Evolutionary conservation across 2,888 invertebrate species (phyloP).

Genomic region (Cryptocephalus primarius): DNA sequence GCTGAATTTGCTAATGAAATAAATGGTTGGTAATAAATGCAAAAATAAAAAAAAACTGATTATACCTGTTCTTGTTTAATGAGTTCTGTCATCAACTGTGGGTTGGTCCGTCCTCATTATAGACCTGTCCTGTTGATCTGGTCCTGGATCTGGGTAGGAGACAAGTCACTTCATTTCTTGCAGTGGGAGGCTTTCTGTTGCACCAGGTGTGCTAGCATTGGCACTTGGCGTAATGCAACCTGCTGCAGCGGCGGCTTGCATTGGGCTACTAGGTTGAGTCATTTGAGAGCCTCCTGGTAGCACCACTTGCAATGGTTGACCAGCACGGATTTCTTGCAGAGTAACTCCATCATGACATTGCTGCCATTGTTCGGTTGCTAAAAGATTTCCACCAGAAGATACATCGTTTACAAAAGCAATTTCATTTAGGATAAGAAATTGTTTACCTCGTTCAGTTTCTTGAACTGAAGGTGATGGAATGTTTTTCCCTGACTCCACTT

Average conservation of each 20-base stretch:
- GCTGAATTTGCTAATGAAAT: too few species aligned
- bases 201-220: constrained; percentile 19
- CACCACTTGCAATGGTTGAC: constrained; percentile 19
- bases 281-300: constrained; percentile 19
- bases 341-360: constrained; percentile 38
- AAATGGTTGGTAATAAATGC: too few species aligned
- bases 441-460: constrained; percentile 34
- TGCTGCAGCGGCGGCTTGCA: constrained; percentile 8
- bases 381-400: constrained; percentile 39
- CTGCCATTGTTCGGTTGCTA: constrained; percentile 47
- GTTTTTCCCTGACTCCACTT: constrained; percentile 42
- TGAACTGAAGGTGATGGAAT: constrained; percentile 48
- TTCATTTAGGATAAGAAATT: not conserved
- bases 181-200: constrained; percentile 14
- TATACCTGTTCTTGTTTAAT: constrained; percentile 72
- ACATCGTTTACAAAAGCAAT: constrained; percentile 2
- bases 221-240: not conserved
- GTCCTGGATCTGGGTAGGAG: constrained; percentile 35
- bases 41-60: too few species aligned
- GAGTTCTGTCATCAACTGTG: constrained; percentile 90
- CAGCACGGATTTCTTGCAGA: constrained; percentile 36
- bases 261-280: constrained; percentile 12
- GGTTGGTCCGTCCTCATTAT: constrained; percentile 90
- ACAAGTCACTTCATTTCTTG: too few species aligned
- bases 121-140: constrained; percentile 84